phyloP scores from a whole-genome alignment of 2,113 vertebrate species.

The Cebidichthys violaceus region DNA sequence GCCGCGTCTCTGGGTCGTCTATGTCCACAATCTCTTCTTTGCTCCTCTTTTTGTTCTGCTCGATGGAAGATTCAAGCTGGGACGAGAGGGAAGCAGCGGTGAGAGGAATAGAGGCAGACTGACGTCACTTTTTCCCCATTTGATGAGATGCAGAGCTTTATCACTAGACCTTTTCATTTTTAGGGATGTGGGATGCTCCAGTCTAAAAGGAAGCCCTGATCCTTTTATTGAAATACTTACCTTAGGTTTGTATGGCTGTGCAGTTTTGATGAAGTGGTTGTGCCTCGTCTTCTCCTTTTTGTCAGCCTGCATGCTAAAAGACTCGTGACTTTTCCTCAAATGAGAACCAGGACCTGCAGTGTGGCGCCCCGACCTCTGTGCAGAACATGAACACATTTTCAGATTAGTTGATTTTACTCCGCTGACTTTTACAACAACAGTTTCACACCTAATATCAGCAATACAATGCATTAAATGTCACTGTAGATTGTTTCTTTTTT shows the following conservation, averaged over 20 bases:
- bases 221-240: background rate
- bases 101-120: background rate
- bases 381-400: conserved; percentile 32
- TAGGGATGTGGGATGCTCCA: background rate
- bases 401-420: background rate
- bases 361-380: conserved; percentile 92
- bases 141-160: background rate
- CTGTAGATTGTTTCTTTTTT: background rate
- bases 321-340: conserved; percentile 91
- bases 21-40: conserved; percentile 99
- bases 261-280: conserved; percentile 99
- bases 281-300: conserved; percentile 98
- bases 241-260: conserved; percentile 95
- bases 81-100: background rate
- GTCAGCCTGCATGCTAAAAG: conserved; percentile 95
- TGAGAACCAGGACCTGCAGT: conserved; percentile 87
- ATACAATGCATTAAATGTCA: background rate
- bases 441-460: background rate
- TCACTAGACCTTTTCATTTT: background rate
- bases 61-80: conserved; percentile 80
- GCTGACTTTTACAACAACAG: background rate
- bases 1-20: conserved; percentile 95
- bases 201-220: background rate
- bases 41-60: conserved; percentile 95
- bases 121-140: background rate